phyloP scores from a whole-genome alignment of 2,797 vertebrate genomes.

The Hippocampus kuda region DNA sequence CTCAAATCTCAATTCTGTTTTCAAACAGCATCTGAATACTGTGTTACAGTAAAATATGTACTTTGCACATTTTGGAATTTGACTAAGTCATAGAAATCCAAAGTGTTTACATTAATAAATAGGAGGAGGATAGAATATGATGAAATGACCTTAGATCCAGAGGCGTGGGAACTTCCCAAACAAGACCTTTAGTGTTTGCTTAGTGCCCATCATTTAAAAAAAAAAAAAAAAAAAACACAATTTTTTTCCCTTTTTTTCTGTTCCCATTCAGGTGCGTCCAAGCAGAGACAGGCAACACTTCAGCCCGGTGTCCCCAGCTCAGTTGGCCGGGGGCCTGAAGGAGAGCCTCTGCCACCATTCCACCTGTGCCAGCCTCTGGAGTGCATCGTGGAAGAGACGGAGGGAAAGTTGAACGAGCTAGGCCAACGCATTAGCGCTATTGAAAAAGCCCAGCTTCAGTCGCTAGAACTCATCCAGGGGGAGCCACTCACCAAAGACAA shows the following conservation, averaged over 20 bases:
- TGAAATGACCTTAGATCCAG: not conserved
- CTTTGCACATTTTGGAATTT: too few species aligned
- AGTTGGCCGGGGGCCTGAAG: conserved; percentile 68
- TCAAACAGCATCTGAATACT: too few species aligned
- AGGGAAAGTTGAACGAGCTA: conserved; percentile 98
- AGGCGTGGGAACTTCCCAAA: not conserved
- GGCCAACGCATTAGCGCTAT: conserved; percentile 98
- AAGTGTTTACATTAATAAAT: too few species aligned
- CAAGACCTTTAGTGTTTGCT: not conserved
- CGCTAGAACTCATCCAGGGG: conserved; percentile 95
- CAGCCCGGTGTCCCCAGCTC: conserved; percentile 81
- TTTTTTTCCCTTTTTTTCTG: conserved; percentile 7
- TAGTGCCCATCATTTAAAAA: not conserved
- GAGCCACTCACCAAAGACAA: conserved; percentile 98
- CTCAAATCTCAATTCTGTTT: too few species aligned
- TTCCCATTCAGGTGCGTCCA: conserved; percentile 79
- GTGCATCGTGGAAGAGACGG: conserved; percentile 99
- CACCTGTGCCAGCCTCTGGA: conserved; percentile 97
- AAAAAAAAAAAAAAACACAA: not conserved
- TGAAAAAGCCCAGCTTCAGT: conserved; percentile 94
- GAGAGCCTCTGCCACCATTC: conserved; percentile 89
- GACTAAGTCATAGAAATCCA: too few species aligned
- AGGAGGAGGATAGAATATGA: not conserved
- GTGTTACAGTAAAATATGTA: too few species aligned
- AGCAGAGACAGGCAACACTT: conserved; percentile 91